Percentiles rank a stretch among this genome's conserved stretches.
Evolutionary conservation across 2,113 vertebrate genomes (phyloP).

Genomic region (human): DNA sequence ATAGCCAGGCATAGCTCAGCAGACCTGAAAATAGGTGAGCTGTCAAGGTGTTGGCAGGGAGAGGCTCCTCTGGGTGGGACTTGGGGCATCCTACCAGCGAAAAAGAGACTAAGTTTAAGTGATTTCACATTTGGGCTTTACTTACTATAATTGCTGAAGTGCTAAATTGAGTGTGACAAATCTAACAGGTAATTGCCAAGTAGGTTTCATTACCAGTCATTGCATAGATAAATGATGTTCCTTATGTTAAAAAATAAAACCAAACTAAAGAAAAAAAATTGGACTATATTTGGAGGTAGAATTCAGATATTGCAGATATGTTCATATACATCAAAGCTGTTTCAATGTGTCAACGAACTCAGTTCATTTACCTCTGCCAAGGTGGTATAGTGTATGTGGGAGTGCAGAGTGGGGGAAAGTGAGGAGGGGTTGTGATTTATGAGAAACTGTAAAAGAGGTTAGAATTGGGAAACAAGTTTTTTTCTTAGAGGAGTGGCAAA

Average conservation of each 20-base stretch:
- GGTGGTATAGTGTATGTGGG: neutral
- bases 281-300: neutral
- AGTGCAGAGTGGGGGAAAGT: neutral
- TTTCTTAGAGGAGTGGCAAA: neutral
- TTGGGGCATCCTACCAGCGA: conserved; percentile 64
- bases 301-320: neutral
- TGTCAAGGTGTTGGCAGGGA: conserved; percentile 51
- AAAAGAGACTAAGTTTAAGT: conserved; percentile 74
- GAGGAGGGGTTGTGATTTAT: conserved; percentile 38
- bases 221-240: conserved; percentile 83
- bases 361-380: conserved; percentile 56
- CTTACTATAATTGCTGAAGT: conserved; percentile 80
- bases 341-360: neutral
- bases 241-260: conserved; percentile 83
- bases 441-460: conserved; percentile 57
- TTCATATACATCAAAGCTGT: neutral
- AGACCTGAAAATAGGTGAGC: conserved; percentile 16
- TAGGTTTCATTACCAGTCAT: conserved; percentile 81
- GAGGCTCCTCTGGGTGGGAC: conserved; percentile 47
- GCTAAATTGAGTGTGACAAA: conserved; percentile 79
- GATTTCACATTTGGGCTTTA: conserved; percentile 77
- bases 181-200: conserved; percentile 78
- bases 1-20: neutral
- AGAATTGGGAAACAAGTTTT: conserved; percentile 44
- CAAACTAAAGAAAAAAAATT: neutral